Evolutionary conservation across 2,113 vertebrate species (phyloP), one percentile per base, ranked within the genome.

Genomic region (Chrysochloris asiatica): DNA sequence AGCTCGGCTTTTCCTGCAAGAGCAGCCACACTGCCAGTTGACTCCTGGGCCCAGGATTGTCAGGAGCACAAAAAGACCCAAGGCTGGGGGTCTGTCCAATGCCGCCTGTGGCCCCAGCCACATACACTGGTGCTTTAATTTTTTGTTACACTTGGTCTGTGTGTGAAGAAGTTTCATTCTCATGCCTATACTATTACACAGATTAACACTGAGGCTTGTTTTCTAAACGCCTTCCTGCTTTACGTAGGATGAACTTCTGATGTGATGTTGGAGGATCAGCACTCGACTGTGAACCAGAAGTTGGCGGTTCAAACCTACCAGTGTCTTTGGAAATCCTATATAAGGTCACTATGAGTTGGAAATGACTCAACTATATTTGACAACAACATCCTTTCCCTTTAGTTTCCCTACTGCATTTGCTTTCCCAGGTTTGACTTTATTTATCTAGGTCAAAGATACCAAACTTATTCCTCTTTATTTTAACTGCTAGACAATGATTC

Each of bases 1-100:
- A 2, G 26, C 80, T 93, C 95, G 3, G n/a, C 56, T 93, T 97
- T 95, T 95, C 82, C 95, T 95, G 96, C 72, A 94, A 97, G 92
- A 26, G 52, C 13, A 86, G 92, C 85, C 72, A 72, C 75, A 7
- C 93, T 96, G 96, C 93, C 97, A 97, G 93, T 97, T 75, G 96
- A 97, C 93, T 96, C 81, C 94, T n/a, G 0, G 63, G 76, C 79
- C 92, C 65, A 59, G 95, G 91, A 41, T 93, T 96, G 87, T 95
- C 95, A 92, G 88, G 91, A 94, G 2, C 73, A 3, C 9, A 80
- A 81, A 80, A 0, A 33, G 78, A 85, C 89, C 75, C 4, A 17
- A 1, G 96, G 72, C 6, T 2, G 89, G 65, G 88, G 69, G 30
- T 3, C 11, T 17, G 0, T 0, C 8, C 83, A 73, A 76, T n/a